A percentile compares a stretch with the other conserved stretches of the same genome.
These are phyloP conservation scores for Acanthococcus lagerstroemiae DNA, from an alignment of 2,888 invertebrate genomes.

Conservation along the genomic window DNA sequence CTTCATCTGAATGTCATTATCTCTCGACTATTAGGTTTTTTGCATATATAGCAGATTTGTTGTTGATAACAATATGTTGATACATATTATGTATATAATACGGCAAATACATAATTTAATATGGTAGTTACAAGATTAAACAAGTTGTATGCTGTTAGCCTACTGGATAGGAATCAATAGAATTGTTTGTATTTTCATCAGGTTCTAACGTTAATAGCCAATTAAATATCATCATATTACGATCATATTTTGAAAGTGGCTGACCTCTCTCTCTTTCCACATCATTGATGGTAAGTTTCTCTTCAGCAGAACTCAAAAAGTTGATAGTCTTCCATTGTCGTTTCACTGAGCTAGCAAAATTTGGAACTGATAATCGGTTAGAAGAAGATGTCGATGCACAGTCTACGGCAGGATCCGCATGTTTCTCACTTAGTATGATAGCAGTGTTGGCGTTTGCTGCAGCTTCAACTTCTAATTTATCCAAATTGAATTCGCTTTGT, in stretches of 20 bases:
- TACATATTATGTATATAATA: too few relatives aligned
- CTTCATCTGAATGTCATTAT: too few relatives aligned
- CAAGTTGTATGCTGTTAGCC: too few relatives aligned
- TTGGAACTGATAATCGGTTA: slow-evolving; percentile 17
- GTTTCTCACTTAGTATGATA: slow-evolving; percentile 33
- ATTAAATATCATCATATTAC: slow-evolving; percentile 93
- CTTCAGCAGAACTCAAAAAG: slow-evolving; percentile 37
- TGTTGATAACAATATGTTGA: too few relatives aligned
- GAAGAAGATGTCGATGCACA: neutral
- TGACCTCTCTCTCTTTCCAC: slow-evolving; percentile 71
- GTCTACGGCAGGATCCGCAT: slow-evolving; percentile 31
- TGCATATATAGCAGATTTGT: too few relatives aligned
- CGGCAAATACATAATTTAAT: too few relatives aligned
- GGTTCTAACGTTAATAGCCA: slow-evolving; percentile 76
- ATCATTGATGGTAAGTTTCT: slow-evolving; percentile 62
- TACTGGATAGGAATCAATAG: too few relatives aligned
- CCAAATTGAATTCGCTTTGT: slow-evolving; percentile 74
- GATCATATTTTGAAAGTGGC: slow-evolving; percentile 75
- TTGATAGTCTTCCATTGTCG: slow-evolving; percentile 16
- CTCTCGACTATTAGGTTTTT: too few relatives aligned
- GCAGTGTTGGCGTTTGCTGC: slow-evolving; percentile 43
- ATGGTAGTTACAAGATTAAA: too few relatives aligned
- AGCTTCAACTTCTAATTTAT: slow-evolving; percentile 56
- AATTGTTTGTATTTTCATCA: slow-evolving; percentile 1
- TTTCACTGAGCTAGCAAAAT: neutral